Evolutionary conservation across 2,888 invertebrate species (phyloP).

Genomic region (Helicoverpa assulta): DNA sequence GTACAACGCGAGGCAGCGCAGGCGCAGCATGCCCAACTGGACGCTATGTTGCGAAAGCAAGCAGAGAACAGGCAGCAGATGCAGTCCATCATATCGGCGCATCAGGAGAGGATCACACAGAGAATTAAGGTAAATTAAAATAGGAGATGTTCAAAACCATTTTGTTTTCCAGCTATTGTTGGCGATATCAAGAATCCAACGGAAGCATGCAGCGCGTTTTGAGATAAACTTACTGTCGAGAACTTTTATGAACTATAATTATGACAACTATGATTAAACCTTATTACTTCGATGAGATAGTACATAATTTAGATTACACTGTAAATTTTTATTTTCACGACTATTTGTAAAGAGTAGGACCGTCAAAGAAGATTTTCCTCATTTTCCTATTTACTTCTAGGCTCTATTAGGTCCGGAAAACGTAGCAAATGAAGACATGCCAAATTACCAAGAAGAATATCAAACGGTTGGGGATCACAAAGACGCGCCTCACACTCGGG

Average conservation of each 20-base stretch:
- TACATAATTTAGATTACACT: too few relatives aligned
- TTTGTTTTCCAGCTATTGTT: background rate
- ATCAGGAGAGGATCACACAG: slow-evolving; percentile 91
- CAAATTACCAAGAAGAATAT: slow-evolving; percentile 57
- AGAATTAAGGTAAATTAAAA: slow-evolving; percentile 87
- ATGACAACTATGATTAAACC: too few relatives aligned
- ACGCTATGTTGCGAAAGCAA: slow-evolving; percentile 88
- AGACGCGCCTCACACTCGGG: slow-evolving; percentile 77
- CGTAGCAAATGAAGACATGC: slow-evolving; percentile 62
- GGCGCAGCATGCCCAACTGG: slow-evolving; percentile 89
- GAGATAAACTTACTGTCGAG: background rate
- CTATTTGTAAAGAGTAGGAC: too few relatives aligned
- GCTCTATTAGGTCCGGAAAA: slow-evolving; percentile 76
- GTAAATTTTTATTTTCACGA: too few relatives aligned
- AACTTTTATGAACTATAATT: too few relatives aligned
- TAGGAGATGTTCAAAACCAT: background rate
- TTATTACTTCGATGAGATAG: too few relatives aligned
- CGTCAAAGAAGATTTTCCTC: too few relatives aligned
- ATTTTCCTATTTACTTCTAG: slow-evolving; percentile 58
- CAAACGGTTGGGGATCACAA: slow-evolving; percentile 64
- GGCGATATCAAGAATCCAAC: background rate
- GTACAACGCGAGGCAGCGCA: slow-evolving; percentile 88
- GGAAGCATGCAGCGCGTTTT: background rate
- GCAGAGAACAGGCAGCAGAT: slow-evolving; percentile 89
- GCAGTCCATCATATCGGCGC: slow-evolving; percentile 90